Evolutionary conservation across 92 coral and sea anemone genomes (phyloP), one percentile per base, ranked within the genome.

Genomic region (Paragorgia papillata): DNA sequence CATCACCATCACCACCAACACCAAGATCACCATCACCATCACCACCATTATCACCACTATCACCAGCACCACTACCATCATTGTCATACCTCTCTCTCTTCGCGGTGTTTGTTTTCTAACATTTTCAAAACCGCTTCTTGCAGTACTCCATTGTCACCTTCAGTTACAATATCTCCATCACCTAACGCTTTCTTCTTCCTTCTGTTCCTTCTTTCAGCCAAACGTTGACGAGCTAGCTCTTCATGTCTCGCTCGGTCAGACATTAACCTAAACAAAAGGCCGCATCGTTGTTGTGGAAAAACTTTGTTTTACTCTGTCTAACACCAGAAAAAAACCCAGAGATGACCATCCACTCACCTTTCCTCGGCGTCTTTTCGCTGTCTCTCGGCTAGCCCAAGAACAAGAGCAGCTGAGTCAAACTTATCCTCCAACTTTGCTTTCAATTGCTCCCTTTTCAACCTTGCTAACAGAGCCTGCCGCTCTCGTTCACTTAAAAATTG

Each of bases 321-420:
- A n/a, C n/a, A n/a, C n/a, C n/a, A n/a, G n/a, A n/a, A n/a, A n/a
- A n/a, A n/a, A n/a, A n/a, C n/a, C n/a, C n/a, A n/a, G n/a, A n/a
- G n/a, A n/a, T 6, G n/a, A 7, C n/a, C 53, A 2, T 6, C 2
- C 17, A 56, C 62, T 22, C 3, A 94, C 98, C 98, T 94, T 63
- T 91, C 94, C 60, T 92, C 90, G 0, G 88, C 97, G 44, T 92
- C 92, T 44, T 85, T 86, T 46, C 92, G 91, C 60, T 94, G 89
- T 58, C 96, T 86, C 77, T 94, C 98, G 1, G 98, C 98, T 44
- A 94, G 90, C 12, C 98, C 98, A 66, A 94, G 89, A 62, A 94
- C 98, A 15, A 94, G 80, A 61, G 98, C 98, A 15, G 98, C 98
- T 58, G 98, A 79, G 62, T 56, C 91, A 80, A 94, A 94, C 53